Conservation (phyloP, 2,113 vertebrate species). For the Barbus barbus region DNA sequence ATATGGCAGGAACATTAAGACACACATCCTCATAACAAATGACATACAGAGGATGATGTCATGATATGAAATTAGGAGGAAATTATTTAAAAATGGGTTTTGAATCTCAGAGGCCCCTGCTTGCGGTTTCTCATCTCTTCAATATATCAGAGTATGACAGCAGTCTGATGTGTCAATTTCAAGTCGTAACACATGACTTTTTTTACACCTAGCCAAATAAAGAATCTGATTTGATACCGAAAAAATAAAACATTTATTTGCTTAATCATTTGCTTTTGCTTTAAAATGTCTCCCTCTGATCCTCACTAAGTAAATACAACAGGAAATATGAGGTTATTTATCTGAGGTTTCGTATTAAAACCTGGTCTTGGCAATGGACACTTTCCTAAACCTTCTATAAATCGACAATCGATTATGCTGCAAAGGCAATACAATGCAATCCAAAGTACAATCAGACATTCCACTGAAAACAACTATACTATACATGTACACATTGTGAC, state of each 20-base stretch:
- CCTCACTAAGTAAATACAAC: conserved; percentile 62
- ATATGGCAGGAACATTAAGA: too few species aligned
- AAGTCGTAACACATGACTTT: neutral
- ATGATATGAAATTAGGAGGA: neutral
- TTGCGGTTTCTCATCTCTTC: neutral
- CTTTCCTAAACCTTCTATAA: conserved; percentile 51
- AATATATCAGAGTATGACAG: neutral
- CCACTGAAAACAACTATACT: conserved; percentile 72
- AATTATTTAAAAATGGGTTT: neutral
- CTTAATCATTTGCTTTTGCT: conserved; percentile 57
- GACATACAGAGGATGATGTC: conserved; percentile 21
- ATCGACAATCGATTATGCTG: conserved; percentile 69
- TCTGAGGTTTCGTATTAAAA: conserved; percentile 66
- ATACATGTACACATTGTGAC: conserved; percentile 70
- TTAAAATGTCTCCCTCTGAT: conserved; percentile 44
- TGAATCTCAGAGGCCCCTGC: neutral
- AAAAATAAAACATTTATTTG: conserved; percentile 81
- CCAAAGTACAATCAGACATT: conserved; percentile 75
- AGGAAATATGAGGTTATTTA: conserved; percentile 69
- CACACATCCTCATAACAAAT: neutral
- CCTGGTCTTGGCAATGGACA: conserved; percentile 53
- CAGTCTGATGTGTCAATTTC: neutral
- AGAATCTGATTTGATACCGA: conserved; percentile 58
- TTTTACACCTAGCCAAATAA: conserved; percentile 14
- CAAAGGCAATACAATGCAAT: conserved; percentile 74